These are phyloP conservation scores for Eubasilissa splendida DNA, from an alignment of 2,888 invertebrate species.

Conservation along the genomic window DNA sequence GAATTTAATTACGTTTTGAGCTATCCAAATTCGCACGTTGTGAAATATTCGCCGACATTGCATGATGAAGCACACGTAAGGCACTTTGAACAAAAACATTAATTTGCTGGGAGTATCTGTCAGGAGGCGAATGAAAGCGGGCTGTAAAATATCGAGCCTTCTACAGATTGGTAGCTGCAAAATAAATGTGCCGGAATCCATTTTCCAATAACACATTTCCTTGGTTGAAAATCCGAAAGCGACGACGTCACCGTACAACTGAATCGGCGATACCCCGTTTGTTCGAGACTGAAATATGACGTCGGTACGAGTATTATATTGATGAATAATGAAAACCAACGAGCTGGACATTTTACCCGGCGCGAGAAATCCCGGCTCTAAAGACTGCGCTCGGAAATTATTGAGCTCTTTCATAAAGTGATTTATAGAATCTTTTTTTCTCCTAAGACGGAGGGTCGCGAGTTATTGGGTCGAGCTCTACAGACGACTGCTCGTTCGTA, in stretches of 20 bases:
- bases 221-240: constrained; percentile 43
- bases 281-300: constrained; percentile 35
- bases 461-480: too few species aligned
- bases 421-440: constrained; percentile 1
- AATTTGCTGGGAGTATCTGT: constrained; percentile 47
- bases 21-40: constrained; percentile 1
- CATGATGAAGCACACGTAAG: constrained; percentile 44
- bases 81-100: constrained; percentile 50
- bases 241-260: constrained; percentile 44
- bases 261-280: constrained; percentile 24
- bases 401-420: constrained; percentile 8
- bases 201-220: constrained; percentile 53
- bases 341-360: constrained; percentile 22
- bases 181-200: constrained; percentile 51
- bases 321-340: constrained; percentile 32
- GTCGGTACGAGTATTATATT: constrained; percentile 17
- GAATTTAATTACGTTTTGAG: constrained; percentile 11
- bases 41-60: constrained; percentile 43
- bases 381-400: constrained; percentile 19
- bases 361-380: background rate
- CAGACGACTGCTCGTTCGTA: too few species aligned
- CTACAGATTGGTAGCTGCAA: constrained; percentile 45
- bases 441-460: too few species aligned
- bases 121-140: constrained; percentile 41
- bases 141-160: constrained; percentile 49